phyloP scores from a whole-genome alignment of 2,888 invertebrate species.

The Drosophila nr. medialis region DNA sequence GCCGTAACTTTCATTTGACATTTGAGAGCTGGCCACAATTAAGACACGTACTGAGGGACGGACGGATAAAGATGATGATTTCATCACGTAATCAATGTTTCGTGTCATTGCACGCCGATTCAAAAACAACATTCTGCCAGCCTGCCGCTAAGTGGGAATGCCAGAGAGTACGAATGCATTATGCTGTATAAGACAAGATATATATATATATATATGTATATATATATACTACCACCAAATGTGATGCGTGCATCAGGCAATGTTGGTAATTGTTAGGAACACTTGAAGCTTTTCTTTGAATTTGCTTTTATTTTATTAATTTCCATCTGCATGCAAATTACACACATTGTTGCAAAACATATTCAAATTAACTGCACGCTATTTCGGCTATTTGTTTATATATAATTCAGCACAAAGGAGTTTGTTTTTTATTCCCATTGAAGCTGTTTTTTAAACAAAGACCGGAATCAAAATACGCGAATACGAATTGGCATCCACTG shows the following conservation, averaged over 20 bases:
- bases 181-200: not conserved
- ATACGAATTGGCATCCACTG: not conserved
- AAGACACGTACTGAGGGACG: slow-evolving; percentile 13
- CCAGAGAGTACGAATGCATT: slow-evolving; percentile 4
- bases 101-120: slow-evolving; percentile 60
- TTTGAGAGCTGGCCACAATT: slow-evolving; percentile 38
- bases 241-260: not conserved
- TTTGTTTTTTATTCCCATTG: slow-evolving; percentile 1
- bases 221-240: not conserved
- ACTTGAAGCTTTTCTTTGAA: not conserved
- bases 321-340: not conserved
- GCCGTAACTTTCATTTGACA: slow-evolving; percentile 66
- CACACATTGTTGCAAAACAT: not conserved
- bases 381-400: not conserved
- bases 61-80: slow-evolving; percentile 39
- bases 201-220: not conserved
- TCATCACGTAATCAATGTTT: slow-evolving; percentile 66
- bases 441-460: not conserved
- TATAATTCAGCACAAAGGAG: not conserved
- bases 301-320: not conserved
- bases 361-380: slow-evolving; percentile 4
- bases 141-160: slow-evolving; percentile 17
- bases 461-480: slow-evolving; percentile 8
- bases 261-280: not conserved
- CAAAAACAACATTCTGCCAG: slow-evolving; percentile 19